Conservation (phyloP, 2,888 invertebrate species). For the Drosophila mulleri region DNA sequence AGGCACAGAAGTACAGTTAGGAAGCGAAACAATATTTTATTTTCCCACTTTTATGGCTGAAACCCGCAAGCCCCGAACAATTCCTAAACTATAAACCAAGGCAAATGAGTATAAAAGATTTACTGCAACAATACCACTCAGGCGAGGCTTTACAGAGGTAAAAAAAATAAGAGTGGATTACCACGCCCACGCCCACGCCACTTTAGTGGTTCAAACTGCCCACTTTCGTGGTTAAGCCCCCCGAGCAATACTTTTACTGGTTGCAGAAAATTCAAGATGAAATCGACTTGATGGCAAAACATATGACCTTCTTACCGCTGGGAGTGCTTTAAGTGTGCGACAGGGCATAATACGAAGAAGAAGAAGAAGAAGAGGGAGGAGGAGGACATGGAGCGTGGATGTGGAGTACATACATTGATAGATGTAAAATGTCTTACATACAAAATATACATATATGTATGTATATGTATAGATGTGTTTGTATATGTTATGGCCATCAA, state of each 20-base stretch:
- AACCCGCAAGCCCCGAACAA: not conserved
- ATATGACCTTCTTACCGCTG: slow-evolving; percentile 17
- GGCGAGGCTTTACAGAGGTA: not conserved
- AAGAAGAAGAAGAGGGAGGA: slow-evolving; percentile 19
- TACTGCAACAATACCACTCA: not conserved
- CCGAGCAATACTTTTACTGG: not conserved
- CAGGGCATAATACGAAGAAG: slow-evolving; percentile 29
- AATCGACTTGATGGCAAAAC: slow-evolving; percentile 11
- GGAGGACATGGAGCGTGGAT: too few species aligned
- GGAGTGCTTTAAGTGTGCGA: slow-evolving; percentile 18
- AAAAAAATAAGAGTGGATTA: not conserved
- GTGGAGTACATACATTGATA: slow-evolving; percentile 2
- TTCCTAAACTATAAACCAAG: not conserved
- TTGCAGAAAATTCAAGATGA: slow-evolving; percentile 1
- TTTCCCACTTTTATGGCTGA: not conserved
- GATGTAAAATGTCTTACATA: slow-evolving; percentile 32
- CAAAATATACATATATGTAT: too few species aligned
- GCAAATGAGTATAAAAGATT: not conserved
- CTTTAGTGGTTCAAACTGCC: not conserved
- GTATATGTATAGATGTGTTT: slow-evolving; percentile 20
- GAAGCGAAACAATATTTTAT: not conserved
- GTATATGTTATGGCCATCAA: slow-evolving; percentile 44
- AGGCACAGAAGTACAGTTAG: not conserved
- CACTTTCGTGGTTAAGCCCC: not conserved
- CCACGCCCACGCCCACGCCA: slow-evolving; percentile 1